Base-by-base conservation (phyloP, 2,888 invertebrate genomes). In the Eueremaeus valkanovi region DNA sequence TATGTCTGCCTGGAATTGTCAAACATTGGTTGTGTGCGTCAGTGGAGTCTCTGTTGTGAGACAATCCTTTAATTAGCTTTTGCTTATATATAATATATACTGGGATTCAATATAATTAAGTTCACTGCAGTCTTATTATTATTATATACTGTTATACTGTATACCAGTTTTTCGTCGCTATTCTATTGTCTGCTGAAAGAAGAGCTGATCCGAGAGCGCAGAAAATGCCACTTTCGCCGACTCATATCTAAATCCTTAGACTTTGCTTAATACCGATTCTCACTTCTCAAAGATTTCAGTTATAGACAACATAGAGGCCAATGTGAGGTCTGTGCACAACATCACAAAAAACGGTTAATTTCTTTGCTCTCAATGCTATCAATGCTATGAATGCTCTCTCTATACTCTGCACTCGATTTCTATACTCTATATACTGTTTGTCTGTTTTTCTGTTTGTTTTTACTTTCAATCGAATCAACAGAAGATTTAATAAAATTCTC, bases 11-110 rank as follows among this genome's bases (percentile, higher is more conserved):
- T n/a, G n/a, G n/a, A n/a, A n/a, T n/a, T n/a, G 3, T 16, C 21
- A 24, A 8, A 24, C 21, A 27, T 55, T 3, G 55, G 21, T 8
- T 24, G 55, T 24, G 61, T 66, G 66, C 33, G 66, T 66, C 36
- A 66, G 40, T 66, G 33, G 66, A 66, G 66, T 66, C 66, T 66
- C 66, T 36, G 66, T 66, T 66, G n/a, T n/a, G 66, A 66, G 66
- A 66, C 66, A 66, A 66, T 66, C 66, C 66, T 66, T 66, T 66
- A 66, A 66, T 66, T 66, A 66, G 66, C 66, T 66, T 66, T 61
- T 40, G 36, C 66, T 66, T 66, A 66, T 66, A 36, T 66, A 66
- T 66, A 66, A 66, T 66, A 66, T 66, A 66, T 66, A 66, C 66
- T 36, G 40, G 66, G 66, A 66, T 66, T 66, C 66, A 66, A 66